Percentiles rank a stretch among this genome's conserved stretches.
Evolutionary conservation across 2,888 invertebrate genomes (phyloP).

Genomic region (Octonoba sinensis): DNA sequence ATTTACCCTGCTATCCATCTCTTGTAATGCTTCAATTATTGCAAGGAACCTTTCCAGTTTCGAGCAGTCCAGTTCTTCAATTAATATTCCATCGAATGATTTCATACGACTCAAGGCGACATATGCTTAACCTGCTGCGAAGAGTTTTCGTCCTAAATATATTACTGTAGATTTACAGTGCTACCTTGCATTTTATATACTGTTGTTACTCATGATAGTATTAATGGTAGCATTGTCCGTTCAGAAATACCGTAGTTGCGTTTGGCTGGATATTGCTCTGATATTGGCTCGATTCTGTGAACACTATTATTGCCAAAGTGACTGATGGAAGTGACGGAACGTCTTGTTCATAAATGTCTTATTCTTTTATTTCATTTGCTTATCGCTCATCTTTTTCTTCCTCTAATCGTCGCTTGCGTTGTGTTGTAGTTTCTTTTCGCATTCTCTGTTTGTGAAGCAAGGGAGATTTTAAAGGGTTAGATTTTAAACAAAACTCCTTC

Average conservation of each 20-base stretch:
- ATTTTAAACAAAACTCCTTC: too few relatives aligned
- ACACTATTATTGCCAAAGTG: not conserved
- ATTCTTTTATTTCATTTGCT: too few relatives aligned
- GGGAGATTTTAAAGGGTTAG: too few relatives aligned
- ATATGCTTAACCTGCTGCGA: not conserved
- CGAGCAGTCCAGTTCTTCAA: slow-evolving; percentile 7
- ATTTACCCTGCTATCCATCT: too few relatives aligned
- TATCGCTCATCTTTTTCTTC: too few relatives aligned
- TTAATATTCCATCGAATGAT: not conserved
- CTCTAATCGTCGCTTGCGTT: too few relatives aligned
- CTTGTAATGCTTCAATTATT: too few relatives aligned
- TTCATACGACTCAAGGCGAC: too few relatives aligned
- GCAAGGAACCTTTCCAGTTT: too few relatives aligned
- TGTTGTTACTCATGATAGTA: slow-evolving; percentile 37
- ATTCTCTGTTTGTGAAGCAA: too few relatives aligned
- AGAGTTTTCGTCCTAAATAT: slow-evolving; percentile 9
- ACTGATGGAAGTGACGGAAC: not conserved
- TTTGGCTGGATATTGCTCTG: slow-evolving; percentile 15
- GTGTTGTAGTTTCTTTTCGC: too few relatives aligned
- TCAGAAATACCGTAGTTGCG: slow-evolving; percentile 20
- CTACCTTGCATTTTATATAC: slow-evolving; percentile 12
- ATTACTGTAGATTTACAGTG: slow-evolving; percentile 11
- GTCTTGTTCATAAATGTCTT: too few relatives aligned
- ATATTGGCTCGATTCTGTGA: slow-evolving; percentile 8
- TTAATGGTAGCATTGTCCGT: slow-evolving; percentile 30